Conservation (phyloP, 2,113 vertebrate genomes). For the Eulemur rufifrons region DNA sequence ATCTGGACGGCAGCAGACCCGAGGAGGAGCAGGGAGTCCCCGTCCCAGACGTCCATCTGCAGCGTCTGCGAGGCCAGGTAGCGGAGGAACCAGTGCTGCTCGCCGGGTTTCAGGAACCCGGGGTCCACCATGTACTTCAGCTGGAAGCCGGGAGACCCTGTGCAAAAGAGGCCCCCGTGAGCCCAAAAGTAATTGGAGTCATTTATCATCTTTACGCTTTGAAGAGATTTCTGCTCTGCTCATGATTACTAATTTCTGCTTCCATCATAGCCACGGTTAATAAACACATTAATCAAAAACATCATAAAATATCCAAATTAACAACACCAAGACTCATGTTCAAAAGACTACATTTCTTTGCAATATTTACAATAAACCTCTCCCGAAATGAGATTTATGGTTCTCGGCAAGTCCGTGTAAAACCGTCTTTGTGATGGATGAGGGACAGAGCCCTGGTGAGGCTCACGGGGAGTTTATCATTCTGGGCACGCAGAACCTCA, state of each 20-base stretch:
- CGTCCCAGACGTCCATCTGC: conserved; percentile 96
- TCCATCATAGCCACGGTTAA: neutral
- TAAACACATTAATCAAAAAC: neutral
- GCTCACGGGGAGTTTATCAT: neutral
- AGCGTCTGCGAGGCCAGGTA: conserved; percentile 92
- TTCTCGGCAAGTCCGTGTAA: neutral
- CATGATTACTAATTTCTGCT: conserved; percentile 2
- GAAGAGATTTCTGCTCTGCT: neutral
- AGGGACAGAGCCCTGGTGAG: neutral
- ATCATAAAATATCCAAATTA: neutral
- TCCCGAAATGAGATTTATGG: neutral
- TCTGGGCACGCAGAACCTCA: neutral
- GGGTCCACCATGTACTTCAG: conserved; percentile 91
- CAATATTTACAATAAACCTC: neutral
- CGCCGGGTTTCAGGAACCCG: conserved; percentile 86
- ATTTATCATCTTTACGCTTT: neutral
- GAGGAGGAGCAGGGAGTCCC: conserved; percentile 92
- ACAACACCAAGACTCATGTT: neutral
- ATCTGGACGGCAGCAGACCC: conserved; percentile 92
- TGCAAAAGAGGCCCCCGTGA: rapidly evolving
- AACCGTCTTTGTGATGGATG: neutral
- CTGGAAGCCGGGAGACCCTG: conserved; percentile 91
- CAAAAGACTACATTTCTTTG: neutral
- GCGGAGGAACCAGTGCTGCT: conserved; percentile 89
- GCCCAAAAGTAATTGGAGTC: neutral